These are phyloP conservation scores for Drosophila affinis DNA, from an alignment of 2,888 invertebrate species.

Conservation along the genomic window DNA sequence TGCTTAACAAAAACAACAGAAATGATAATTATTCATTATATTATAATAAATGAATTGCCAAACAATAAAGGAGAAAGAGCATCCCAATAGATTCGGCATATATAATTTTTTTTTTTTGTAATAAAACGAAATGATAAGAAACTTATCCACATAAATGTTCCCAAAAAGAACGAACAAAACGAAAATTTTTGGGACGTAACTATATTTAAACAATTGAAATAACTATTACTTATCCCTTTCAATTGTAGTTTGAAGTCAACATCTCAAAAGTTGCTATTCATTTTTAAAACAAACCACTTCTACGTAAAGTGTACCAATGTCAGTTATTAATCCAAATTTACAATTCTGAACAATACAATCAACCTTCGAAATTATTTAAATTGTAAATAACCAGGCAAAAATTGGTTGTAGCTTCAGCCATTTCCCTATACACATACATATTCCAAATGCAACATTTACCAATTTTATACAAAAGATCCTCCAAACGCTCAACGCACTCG, in stretches of 20 bases:
- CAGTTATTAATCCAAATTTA: neutral
- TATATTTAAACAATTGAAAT: neutral
- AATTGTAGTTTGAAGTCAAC: neutral
- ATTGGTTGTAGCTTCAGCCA: neutral
- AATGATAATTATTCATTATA: neutral
- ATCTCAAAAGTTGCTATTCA: neutral
- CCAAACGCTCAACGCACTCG: neutral
- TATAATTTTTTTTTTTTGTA: too few species aligned
- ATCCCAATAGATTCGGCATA: neutral
- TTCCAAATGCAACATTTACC: neutral
- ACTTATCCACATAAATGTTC: too few species aligned
- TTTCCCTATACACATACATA: neutral
- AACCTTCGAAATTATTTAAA: neutral
- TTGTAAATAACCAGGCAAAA: neutral
- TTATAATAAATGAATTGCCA: constrained; percentile 28
- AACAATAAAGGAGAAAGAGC: neutral
- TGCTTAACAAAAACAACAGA: neutral
- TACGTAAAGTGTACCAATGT: neutral
- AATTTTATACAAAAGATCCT: neutral
- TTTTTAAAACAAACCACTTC: neutral
- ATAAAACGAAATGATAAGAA: too few species aligned
- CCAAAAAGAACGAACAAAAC: too few species aligned
- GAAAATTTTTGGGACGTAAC: too few species aligned
- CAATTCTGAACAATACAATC: neutral
- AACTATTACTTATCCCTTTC: neutral